A percentile compares a stretch with the other conserved stretches of the same genome.
These are phyloP conservation scores for Hermaeophaga mercurialis DNA, from an alignment of 2,888 invertebrate genomes.

Conservation along the genomic window DNA sequence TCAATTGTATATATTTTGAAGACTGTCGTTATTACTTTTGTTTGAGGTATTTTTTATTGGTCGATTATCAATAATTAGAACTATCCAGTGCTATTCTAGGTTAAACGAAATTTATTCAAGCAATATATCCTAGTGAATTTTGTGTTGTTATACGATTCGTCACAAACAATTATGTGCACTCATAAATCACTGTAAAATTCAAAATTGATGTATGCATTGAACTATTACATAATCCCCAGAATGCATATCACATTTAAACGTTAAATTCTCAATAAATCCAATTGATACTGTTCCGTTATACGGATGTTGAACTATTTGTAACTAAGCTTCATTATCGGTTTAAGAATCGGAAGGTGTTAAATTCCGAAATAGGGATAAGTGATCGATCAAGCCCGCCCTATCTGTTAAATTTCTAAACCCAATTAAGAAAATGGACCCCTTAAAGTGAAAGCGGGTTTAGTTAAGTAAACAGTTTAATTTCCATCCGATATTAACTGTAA, in stretches of 20 bases:
- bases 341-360: not conserved
- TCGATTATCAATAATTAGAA: no score
- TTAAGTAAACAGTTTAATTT: not conserved
- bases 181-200: not conserved
- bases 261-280: not conserved
- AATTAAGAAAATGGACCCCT: not conserved
- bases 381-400: not conserved
- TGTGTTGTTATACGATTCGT: no score
- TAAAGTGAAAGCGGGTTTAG: not conserved
- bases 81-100: no score
- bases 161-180: not conserved
- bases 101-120: no score
- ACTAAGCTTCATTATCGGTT: not conserved
- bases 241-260: not conserved
- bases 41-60: no score
- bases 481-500: not conserved
- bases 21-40: no score
- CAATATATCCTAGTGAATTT: no score
- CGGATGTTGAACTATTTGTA: not conserved
- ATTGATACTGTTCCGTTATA: not conserved
- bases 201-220: not conserved
- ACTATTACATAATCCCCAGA: not conserved
- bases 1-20: no score
- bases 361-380: not conserved
- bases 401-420: not conserved